Base-by-base conservation (phyloP, 2,888 invertebrate species). In the Ischnura elegans region DNA sequence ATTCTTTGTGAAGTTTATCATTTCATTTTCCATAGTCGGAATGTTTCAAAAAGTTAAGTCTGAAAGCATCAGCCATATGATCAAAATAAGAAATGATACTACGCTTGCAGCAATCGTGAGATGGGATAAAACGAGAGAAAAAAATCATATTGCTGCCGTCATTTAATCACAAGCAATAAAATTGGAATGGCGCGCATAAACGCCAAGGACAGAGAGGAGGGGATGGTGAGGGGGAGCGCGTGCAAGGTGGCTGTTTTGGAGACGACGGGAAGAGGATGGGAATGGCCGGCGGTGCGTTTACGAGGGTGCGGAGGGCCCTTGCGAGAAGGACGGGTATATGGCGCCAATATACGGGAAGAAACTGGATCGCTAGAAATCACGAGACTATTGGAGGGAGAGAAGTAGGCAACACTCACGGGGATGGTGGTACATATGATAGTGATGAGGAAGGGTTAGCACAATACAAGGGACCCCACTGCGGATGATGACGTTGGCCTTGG, bases 321-420 rank as follows among this genome's bases (percentile, higher is more conserved):
- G 29, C 36, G 36, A 76, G 10, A 21, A 29, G 13, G 76, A 76
- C 36, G 76, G 36, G 76, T 76, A 90, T 90, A 90, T 90, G 90
- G 61, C 45, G 61, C 43, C 61, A 61, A 90, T 90, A 90, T 66
- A 90, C 42, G 61, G 43, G 21, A 43, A 90, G 90, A 90, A 90
- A 61, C 90, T 90, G 47, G 90, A 90, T 61, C 90, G 90, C 61
- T n/a, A 90, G 90, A 43, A 90, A 90, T 90, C 90, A 45, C 90
- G 61, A 90, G 42, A 61, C 90, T 43, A n/a, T 21, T 66, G 87
- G 66, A 84, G 85, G 36, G 84, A 93, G 66, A 42, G 90, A 47
- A 25, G 46, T 42, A 85, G 21, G 8, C 66, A 90, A 43, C 61
- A 61, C 90, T 10, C 61, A 43, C 6, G 19, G 90, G 55, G 87